Base-by-base conservation (phyloP, 2,888 invertebrate genomes). In the Pecten maximus region DNA sequence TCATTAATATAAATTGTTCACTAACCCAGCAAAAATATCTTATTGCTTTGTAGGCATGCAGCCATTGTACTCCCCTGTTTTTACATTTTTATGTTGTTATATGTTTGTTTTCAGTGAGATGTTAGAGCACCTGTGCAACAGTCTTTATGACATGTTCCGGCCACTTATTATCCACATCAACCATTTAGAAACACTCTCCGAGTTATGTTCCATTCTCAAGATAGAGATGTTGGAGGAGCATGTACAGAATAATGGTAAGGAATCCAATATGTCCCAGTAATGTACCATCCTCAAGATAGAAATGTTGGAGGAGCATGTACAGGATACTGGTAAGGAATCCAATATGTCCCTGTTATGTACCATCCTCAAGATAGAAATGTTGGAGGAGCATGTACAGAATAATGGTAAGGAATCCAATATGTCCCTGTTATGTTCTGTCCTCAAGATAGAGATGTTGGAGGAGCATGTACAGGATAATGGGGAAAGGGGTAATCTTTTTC, bases 141-240 rank as follows among this genome's bases (percentile, higher is more conserved):
- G 98, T 54, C 97, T 99, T 50, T 99, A 99, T 96, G 99, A 99
- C 96, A 98, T 98, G 8, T 97, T 99, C 93, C 97, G 99, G 1
- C 99, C 99, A 0, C 98, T 98, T 94, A 98, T 99, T 90, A 99
- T 99, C 92, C 98, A 99, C 97, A 98, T 99, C 92, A 99, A 99
- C 96, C 99, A 99, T 97, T 97, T 99, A 96, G 99, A 99, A 97
- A 99, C 99, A 0, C 97, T 99, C 40, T 98, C 99, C 0, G 99
- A 99, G 97, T 98, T 99, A 89, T 99, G 99, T 96, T 98, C 98
- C 87, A 99, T 99, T 40, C 93, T 96, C 40, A 95, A 97, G 94
- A 94, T 97, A 90, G 97, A 99, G 97, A 98, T 99, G 97, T 97
- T 99, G 16, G 98, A 98, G 95, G 99, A 99, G 94, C 98, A 99